Conservation (phyloP, 2,113 vertebrate species). For the Herpailurus yagouaroundi region DNA sequence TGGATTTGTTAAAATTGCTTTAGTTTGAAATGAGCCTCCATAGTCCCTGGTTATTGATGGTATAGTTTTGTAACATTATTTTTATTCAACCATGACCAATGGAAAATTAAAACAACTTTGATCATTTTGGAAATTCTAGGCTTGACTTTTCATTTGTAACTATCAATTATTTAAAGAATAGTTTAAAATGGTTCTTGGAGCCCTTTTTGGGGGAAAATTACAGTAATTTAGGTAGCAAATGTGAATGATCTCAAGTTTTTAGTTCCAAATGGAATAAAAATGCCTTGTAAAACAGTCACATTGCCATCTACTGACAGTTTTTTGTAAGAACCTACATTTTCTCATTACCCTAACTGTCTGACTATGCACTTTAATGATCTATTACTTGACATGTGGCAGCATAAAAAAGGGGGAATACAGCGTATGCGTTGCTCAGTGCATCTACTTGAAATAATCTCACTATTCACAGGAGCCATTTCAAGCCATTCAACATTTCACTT, state of each 20-base stretch:
- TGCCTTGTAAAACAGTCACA: constrained; percentile 85
- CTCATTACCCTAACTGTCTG: constrained; percentile 65
- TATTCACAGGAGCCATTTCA: constrained; percentile 65
- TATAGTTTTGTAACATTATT: constrained; percentile 76
- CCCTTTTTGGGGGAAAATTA: constrained; percentile 71
- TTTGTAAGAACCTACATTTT: constrained; percentile 72
- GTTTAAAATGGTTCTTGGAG: constrained; percentile 83
- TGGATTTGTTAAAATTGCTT: constrained; percentile 60
- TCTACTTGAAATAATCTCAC: constrained; percentile 74
- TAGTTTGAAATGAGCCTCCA: constrained; percentile 56
- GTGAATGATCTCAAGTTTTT: constrained; percentile 80
- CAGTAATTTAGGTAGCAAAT: constrained; percentile 83
- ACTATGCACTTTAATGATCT: constrained; percentile 66
- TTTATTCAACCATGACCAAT: constrained; percentile 80
- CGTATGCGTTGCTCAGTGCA: constrained; percentile 1
- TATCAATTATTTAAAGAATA: constrained; percentile 89
- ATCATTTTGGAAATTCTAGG: constrained; percentile 85
- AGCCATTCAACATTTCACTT: constrained; percentile 75
- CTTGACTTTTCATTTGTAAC: constrained; percentile 87
- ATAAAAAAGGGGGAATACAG: constrained; percentile 30
- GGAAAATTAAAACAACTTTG: constrained; percentile 86
- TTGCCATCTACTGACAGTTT: constrained; percentile 89
- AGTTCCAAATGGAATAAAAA: constrained; percentile 72
- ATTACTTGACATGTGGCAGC: not conserved
- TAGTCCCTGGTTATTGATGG: constrained; percentile 76